phyloP scores from a whole-genome alignment of 1,140 invertebrate species.

The Atta colombica region DNA sequence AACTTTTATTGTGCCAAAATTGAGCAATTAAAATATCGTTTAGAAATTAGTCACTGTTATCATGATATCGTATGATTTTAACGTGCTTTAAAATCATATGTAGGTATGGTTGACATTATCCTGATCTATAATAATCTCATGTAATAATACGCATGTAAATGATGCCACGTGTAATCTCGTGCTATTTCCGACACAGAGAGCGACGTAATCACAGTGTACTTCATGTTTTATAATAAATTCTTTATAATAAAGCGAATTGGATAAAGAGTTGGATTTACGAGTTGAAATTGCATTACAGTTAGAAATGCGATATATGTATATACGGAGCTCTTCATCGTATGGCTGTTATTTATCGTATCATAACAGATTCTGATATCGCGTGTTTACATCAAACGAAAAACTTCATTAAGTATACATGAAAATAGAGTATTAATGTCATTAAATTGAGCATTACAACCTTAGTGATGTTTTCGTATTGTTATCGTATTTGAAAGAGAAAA shows the following conservation, averaged over 20 bases:
- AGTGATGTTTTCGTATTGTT: not conserved
- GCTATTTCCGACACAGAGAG: not conserved
- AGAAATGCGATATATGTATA: not conserved
- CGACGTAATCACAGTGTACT: conserved; percentile 1
- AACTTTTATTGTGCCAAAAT: not conserved
- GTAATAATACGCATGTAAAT: not conserved
- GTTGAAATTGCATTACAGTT: not conserved
- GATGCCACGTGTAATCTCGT: conserved; percentile 19
- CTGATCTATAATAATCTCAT: conserved; percentile 8
- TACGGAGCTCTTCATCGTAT: not conserved
- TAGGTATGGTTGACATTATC: not conserved
- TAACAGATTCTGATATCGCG: not conserved
- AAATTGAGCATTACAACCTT: not conserved
- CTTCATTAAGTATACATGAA: not conserved
- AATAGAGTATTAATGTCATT: conserved; percentile 4
- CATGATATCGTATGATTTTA: not conserved
- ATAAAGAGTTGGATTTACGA: conserved; percentile 19
- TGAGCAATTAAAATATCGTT: not conserved
- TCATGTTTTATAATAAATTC: conserved; percentile 27
- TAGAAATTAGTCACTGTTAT: not conserved
- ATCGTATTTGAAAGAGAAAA: too few relatives aligned
- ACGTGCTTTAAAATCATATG: not conserved
- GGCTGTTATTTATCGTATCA: not conserved
- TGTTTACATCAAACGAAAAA: not conserved
- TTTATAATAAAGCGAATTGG: conserved; percentile 39